Percentiles rank a stretch among this genome's conserved stretches.
Conservation (phyloP, 2,113 vertebrate genomes). For the Pteronura brasiliensis region DNA sequence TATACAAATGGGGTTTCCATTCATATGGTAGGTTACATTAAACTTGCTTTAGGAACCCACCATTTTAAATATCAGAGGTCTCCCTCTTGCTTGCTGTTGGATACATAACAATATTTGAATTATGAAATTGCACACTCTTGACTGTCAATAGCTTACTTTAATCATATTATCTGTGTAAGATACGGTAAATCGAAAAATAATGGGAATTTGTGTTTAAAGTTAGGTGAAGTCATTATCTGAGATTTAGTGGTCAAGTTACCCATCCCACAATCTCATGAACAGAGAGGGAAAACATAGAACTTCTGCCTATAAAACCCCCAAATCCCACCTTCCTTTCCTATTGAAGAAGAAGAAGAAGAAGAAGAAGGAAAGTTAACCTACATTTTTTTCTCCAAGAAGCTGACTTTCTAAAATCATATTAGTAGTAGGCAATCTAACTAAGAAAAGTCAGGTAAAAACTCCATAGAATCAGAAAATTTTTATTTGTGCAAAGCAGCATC, state of each 20-base stretch:
- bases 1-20: background rate
- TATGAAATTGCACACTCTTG: background rate
- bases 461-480: background rate
- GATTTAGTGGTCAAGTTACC: background rate
- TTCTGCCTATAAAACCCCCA: background rate
- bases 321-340: background rate
- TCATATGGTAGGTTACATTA: background rate
- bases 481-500: background rate
- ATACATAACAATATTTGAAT: background rate
- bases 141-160: background rate
- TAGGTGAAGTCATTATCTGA: background rate
- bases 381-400: background rate
- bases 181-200: background rate
- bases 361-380: background rate
- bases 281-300: background rate
- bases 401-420: conserved; percentile 24
- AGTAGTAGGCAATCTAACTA: background rate
- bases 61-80: background rate
- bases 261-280: background rate
- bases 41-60: background rate
- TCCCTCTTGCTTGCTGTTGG: background rate
- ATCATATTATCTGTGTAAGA: background rate
- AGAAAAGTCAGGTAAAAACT: background rate
- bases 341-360: too few relatives aligned
- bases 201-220: background rate